Percentiles rank a stretch among this genome's conserved stretches.
These are phyloP conservation scores for Dioctria linearis DNA, from an alignment of 2,888 invertebrate genomes.

Conservation along the genomic window DNA sequence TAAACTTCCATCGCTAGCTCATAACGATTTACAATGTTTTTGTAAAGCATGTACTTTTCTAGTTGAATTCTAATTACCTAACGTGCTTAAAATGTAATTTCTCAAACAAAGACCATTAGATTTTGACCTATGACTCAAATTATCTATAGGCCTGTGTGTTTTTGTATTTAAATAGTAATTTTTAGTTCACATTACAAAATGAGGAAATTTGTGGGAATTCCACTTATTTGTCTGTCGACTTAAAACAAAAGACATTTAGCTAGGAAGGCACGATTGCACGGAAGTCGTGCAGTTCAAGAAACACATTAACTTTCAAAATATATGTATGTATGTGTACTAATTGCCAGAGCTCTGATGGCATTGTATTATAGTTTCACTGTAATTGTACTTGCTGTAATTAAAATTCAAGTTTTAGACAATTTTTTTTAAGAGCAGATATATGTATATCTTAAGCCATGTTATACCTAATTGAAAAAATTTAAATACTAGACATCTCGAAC, in stretches of 20 bases:
- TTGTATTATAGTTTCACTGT: neutral
- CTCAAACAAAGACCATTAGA: slow-evolving; percentile 25
- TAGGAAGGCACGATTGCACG: slow-evolving; percentile 15
- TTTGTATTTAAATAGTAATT: neutral
- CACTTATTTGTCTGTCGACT: neutral
- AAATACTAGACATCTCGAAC: no score
- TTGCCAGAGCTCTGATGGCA: neutral
- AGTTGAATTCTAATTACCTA: slow-evolving; percentile 42
- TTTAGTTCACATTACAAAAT: no score
- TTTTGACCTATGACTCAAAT: slow-evolving; percentile 21
- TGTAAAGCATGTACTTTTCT: slow-evolving; percentile 2
- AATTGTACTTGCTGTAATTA: no score
- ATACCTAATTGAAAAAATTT: no score
- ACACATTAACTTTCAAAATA: slow-evolving; percentile 4
- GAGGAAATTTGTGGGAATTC: neutral
- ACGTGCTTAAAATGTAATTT: slow-evolving; percentile 11
- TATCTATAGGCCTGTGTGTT: neutral
- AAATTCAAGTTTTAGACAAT: slow-evolving; percentile 13
- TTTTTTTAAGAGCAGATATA: no score
- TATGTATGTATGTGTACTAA: no score
- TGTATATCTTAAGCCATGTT: no score
- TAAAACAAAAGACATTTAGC: neutral
- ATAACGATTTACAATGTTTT: neutral
- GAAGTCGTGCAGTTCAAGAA: slow-evolving; percentile 35
- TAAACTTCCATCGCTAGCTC: neutral